Evolutionary conservation across 35 echinoderm and acorn worm species (phyloP).

Genomic region (Heliocidaris tuberculata): DNA sequence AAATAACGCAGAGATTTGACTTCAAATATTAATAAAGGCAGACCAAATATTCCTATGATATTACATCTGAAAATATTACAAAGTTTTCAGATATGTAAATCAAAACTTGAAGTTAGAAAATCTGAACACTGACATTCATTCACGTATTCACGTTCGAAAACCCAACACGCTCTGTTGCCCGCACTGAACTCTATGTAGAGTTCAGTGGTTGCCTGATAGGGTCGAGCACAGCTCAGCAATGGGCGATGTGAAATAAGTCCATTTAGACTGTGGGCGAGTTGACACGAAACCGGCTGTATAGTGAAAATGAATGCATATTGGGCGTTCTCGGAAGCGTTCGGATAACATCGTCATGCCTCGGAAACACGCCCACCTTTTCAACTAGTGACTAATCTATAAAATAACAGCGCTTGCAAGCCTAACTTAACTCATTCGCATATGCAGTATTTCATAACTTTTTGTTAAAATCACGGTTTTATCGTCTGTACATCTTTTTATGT

Average conservation of each 20-base stretch:
- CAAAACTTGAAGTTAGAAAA: too few relatives aligned
- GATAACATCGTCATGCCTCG: background rate
- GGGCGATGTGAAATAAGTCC: background rate
- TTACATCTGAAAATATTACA: background rate
- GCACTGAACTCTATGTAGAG: too few relatives aligned
- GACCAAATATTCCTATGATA: background rate
- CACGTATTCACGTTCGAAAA: too few relatives aligned
- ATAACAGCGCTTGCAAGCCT: background rate
- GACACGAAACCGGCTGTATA: background rate
- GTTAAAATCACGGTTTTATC: too few relatives aligned
- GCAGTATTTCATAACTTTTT: too few relatives aligned
- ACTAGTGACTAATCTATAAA: background rate
- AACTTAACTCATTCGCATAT: too few relatives aligned
- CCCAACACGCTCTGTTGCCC: too few relatives aligned
- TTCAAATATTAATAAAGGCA: background rate
- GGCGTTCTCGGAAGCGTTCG: background rate
- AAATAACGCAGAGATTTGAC: background rate
- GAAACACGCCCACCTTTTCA: background rate
- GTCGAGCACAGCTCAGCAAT: too few relatives aligned
- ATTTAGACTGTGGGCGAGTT: background rate
- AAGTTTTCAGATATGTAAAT: too few relatives aligned
- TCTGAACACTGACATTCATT: too few relatives aligned
- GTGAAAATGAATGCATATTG: background rate
- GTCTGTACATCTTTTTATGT: too few relatives aligned
- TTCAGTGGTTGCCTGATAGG: too few relatives aligned